These are phyloP conservation scores for Anodontia alba DNA, from an alignment of 2,888 invertebrate genomes.

Conservation along the genomic window DNA sequence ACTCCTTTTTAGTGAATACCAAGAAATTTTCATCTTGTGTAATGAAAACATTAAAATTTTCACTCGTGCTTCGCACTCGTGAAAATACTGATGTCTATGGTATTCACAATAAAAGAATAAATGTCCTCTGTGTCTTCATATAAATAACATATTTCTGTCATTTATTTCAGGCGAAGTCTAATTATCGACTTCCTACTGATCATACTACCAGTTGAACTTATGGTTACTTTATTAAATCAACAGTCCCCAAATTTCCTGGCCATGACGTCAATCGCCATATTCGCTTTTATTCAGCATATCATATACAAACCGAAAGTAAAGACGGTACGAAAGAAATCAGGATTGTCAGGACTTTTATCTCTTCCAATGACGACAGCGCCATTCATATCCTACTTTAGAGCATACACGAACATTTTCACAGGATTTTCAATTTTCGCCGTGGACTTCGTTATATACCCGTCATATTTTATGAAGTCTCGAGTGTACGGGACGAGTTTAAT, in stretches of 20 bases:
- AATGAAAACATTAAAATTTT: too few relatives aligned
- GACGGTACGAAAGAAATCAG: background rate
- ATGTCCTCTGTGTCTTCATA: too few relatives aligned
- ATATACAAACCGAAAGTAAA: background rate
- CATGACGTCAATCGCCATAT: slow-evolving; percentile 20
- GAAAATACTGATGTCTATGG: too few relatives aligned
- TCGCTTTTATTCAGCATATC: background rate
- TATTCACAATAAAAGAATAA: too few relatives aligned
- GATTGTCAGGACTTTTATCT: slow-evolving; percentile 23
- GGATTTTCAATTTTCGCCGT: slow-evolving; percentile 94
- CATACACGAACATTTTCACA: slow-evolving; percentile 68
- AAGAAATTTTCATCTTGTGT: too few relatives aligned
- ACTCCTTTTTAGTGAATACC: too few relatives aligned
- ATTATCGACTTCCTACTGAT: slow-evolving; percentile 36
- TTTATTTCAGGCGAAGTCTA: slow-evolving; percentile 39
- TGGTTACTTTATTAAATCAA: slow-evolving; percentile 40
- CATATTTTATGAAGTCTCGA: slow-evolving; percentile 94
- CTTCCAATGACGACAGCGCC: slow-evolving; percentile 40
- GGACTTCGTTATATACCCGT: slow-evolving; percentile 91
- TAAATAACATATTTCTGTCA: too few relatives aligned
- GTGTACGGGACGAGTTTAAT: slow-evolving; percentile 92
- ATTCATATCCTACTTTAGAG: slow-evolving; percentile 66
- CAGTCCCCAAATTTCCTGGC: slow-evolving; percentile 33
- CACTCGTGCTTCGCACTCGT: too few relatives aligned
- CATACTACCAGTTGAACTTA: slow-evolving; percentile 48